Evolutionary conservation across 2,797 vertebrate genomes (phyloP).

Genomic region (Gymnodraco acuticeps): DNA sequence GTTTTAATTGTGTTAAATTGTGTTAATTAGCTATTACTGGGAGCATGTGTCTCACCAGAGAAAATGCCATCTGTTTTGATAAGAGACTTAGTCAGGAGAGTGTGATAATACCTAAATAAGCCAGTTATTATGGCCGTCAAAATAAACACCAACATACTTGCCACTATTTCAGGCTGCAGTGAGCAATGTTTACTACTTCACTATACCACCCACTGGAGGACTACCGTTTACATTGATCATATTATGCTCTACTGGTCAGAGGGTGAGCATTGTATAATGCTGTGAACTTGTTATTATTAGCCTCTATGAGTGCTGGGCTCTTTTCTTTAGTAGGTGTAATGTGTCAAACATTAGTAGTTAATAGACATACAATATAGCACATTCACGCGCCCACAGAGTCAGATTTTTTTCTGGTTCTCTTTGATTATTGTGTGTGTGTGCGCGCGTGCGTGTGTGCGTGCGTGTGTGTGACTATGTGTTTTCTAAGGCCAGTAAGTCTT

Average conservation of each 20-base stretch:
- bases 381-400: neutral
- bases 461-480: neutral
- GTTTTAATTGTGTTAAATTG: neutral
- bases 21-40: constrained; percentile 24
- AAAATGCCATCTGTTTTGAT: constrained; percentile 25
- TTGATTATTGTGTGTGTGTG: neutral
- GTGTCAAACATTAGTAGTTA: neutral
- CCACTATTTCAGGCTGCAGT: constrained; percentile 20
- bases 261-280: neutral
- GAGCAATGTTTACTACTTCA: constrained; percentile 45
- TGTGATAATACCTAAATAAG: constrained; percentile 15
- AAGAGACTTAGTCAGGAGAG: neutral
- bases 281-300: neutral
- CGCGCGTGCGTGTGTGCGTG: constrained; percentile 18
- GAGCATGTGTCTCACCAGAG: neutral
- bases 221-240: neutral
- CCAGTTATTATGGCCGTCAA: constrained; percentile 44
- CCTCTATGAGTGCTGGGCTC: neutral
- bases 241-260: neutral
- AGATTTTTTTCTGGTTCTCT: neutral
- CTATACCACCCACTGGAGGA: neutral
- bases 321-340: neutral
- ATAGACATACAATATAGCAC: neutral
- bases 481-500: constrained; percentile 6
- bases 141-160: constrained; percentile 59